Evolutionary conservation across 2,888 invertebrate species (phyloP), one percentile per base, ranked within the genome.

Genomic region (Brenthis daphne): DNA sequence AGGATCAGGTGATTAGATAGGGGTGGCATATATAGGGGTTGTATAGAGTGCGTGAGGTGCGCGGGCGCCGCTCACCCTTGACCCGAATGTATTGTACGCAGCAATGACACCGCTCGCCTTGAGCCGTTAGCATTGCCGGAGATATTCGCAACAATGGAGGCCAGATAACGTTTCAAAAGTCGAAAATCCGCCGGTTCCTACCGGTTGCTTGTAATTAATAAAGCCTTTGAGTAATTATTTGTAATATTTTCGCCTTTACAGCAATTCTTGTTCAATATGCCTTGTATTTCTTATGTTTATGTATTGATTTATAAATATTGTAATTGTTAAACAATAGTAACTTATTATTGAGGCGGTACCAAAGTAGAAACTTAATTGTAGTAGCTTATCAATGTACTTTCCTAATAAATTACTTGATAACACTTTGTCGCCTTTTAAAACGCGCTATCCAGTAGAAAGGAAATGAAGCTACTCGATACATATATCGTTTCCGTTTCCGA

Each of bases 91-190:
- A 89, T 88, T 88, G 89, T 89, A 89, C 90, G 88, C 91, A 91
- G 92, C 91, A 91, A 89, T 91, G 92, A 90, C 91, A 92, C 91
- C 87, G 88, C 79, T 92, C 88, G 90, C 92, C 92, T 92, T 92
- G 92, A 91, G 91, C 86, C 86, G 90, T 86, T 90, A 90, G 89
- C 92, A 91, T 89, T 90, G 91, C 88, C 90, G 90, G 91, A 92
- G 92, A 92, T 92, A 92, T 92, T 91, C 87, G 92, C 92, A 92
- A 92, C 92, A 92, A 92, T 92, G 87, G 92, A 91, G 90, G 90
- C 90, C 90, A 92, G 92, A 92, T 92, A 92, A 90, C 89, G 84
- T 92, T 92, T 87, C 90, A 92, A 92, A 91, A 90, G 90, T 90
- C 84, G 86, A 92, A 91, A 90, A 92, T 90, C 85, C 87, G 86